Conservation (phyloP, 2,113 vertebrate genomes). For the Cyanoderma ruficeps region DNA sequence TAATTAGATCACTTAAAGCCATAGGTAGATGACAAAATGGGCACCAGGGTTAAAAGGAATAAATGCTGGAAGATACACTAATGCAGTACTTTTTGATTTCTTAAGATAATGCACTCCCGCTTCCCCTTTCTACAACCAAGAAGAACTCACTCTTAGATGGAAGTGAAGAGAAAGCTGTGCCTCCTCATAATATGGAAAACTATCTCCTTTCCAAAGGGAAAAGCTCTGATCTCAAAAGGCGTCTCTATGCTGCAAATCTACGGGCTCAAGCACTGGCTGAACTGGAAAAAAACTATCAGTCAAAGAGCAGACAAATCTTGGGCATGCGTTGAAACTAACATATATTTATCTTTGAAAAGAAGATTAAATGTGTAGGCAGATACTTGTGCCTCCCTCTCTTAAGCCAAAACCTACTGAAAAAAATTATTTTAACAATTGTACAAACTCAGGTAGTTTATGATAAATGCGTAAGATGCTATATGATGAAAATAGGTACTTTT, state of each 20-base stretch:
- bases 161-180: conserved; percentile 79
- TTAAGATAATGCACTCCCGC: conserved; percentile 66
- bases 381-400: not conserved
- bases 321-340: conserved; percentile 81
- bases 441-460: not conserved
- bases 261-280: conserved; percentile 79
- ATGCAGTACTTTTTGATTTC: conserved; percentile 32
- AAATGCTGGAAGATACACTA: not conserved
- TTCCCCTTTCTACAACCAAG: conserved; percentile 75
- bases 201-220: conserved; percentile 10
- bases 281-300: conserved; percentile 80
- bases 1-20: not conserved
- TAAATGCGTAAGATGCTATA: not conserved
- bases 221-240: conserved; percentile 76
- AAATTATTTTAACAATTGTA: not conserved
- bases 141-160: conserved; percentile 87
- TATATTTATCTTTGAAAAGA: not conserved
- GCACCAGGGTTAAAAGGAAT: not conserved
- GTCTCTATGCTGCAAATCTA: conserved; percentile 80
- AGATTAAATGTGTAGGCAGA: not conserved
- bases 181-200: conserved; percentile 44
- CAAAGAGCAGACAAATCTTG: conserved; percentile 86
- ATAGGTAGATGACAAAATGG: not conserved
- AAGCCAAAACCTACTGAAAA: not conserved
- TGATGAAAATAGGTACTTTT: not conserved